Evolutionary conservation across 2,113 vertebrate genomes (phyloP), one percentile per base, ranked within the genome.

Genomic region (Dicrurus megarhynchus): DNA sequence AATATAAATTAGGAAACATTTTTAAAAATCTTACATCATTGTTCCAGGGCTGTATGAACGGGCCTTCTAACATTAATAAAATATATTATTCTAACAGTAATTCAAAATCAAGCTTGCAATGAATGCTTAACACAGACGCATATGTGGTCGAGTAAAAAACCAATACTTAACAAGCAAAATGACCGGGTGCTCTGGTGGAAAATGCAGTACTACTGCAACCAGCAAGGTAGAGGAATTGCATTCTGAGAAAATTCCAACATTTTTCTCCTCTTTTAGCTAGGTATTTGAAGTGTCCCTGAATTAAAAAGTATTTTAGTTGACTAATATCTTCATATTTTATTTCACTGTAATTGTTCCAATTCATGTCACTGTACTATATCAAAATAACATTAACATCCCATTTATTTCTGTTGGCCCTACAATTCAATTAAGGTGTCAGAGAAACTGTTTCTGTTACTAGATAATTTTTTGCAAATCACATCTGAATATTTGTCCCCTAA

Each of bases 121-220:
- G 59, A 42, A 30, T 20, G 33, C 16, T 73, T 14, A 78, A 59
- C 9, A 50, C n/a, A 91, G 56, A 74, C 65, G 12, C 3, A 13
- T 30, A 27, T 18, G 11, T 64, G 13, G 7, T 80, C 53, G 80
- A 28, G 30, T 46, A 71, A 49, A 37, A 21, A 39, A 3, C 6
- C 18, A 57, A 8, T 55, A 18, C 3, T 47, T 68, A n/a, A 1
- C 16, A 87, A 64, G 27, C 6, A 82, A 82, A 59, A 50, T 52
- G 14, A 18, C 15, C 0, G 0, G 3, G 24, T 37, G 55, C 13
- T 74, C 5, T 33, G 14, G 17, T 87, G 67, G n/a, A 76, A 79
- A 88, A 46, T 47, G 10, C 35, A 56, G 8, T 56, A 56, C 13
- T 23, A 41, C 49, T 90, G 41, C 41, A 67, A 21, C 13, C 57